These are phyloP conservation scores for Alligator sinensis DNA, from an alignment of 2,113 vertebrate genomes.

Conservation along the genomic window DNA sequence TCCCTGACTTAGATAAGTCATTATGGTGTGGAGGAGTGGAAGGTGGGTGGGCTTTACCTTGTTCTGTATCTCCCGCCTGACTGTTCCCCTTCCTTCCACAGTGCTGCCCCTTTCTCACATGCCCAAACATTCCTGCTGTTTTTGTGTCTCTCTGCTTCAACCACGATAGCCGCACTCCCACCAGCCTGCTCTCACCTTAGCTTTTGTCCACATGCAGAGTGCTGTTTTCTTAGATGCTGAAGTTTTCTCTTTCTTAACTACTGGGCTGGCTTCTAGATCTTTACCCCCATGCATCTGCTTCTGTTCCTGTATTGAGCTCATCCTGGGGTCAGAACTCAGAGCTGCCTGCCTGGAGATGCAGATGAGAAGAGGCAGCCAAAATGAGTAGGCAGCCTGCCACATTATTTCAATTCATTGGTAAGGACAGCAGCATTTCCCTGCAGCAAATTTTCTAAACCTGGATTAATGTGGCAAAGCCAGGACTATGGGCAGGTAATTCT, in stretches of 20 bases:
- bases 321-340: neutral
- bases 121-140: neutral
- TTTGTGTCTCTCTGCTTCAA: neutral
- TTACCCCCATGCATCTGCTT: neutral
- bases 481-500: neutral
- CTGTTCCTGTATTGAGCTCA: neutral
- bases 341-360: neutral
- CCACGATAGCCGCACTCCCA: neutral
- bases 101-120: accelerated
- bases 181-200: accelerated
- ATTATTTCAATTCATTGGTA: neutral
- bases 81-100: neutral
- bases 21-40: neutral
- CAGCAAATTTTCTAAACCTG: neutral
- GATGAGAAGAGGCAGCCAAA: neutral
- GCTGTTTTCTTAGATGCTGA: neutral
- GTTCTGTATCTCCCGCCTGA: neutral
- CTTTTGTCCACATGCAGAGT: neutral
- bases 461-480: neutral
- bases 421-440: neutral
- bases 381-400: neutral
- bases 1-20: neutral
- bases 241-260: neutral
- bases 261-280: neutral
- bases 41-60: neutral